These are phyloP conservation scores for Daphoenositta chrysoptera DNA, from an alignment of 2,113 vertebrate species.

Conservation along the genomic window DNA sequence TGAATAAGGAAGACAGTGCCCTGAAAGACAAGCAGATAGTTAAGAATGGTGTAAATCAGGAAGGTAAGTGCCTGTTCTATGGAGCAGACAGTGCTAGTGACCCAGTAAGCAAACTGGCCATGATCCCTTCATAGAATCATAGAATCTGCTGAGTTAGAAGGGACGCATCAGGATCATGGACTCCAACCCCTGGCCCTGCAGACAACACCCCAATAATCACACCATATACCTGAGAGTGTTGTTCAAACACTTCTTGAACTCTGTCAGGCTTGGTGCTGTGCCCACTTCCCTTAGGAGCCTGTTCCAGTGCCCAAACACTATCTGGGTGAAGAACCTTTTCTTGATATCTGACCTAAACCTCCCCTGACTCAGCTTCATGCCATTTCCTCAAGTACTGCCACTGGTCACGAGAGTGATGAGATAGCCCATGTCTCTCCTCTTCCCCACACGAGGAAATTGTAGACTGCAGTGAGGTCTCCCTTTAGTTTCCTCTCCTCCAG, in stretches of 20 bases:
- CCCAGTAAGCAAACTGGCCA: not conserved
- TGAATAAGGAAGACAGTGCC: not conserved
- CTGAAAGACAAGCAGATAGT: not conserved
- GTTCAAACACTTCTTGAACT: not conserved
- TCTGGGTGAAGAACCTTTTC: not conserved
- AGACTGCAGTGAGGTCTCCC: not conserved
- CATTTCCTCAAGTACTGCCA: not conserved
- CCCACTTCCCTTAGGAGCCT: not conserved
- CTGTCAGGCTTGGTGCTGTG: not conserved
- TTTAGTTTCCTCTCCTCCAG: not conserved
- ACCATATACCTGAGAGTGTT: not conserved
- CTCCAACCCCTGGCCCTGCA: not conserved
- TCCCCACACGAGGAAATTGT: not conserved
- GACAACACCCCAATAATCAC: not conserved
- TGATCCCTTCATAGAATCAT: not conserved
- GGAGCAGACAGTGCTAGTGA: not conserved
- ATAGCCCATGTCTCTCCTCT: not conserved
- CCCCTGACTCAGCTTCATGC: not conserved
- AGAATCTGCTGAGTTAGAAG: not conserved
- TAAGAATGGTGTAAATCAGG: not conserved
- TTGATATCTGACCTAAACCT: not conserved
- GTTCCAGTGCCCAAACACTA: not conserved
- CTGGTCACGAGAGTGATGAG: not conserved
- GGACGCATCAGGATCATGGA: rapidly evolving
- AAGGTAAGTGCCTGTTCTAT: not conserved